phyloP scores from a whole-genome alignment of 2,888 invertebrate genomes.

The Blastobasis adustella region DNA sequence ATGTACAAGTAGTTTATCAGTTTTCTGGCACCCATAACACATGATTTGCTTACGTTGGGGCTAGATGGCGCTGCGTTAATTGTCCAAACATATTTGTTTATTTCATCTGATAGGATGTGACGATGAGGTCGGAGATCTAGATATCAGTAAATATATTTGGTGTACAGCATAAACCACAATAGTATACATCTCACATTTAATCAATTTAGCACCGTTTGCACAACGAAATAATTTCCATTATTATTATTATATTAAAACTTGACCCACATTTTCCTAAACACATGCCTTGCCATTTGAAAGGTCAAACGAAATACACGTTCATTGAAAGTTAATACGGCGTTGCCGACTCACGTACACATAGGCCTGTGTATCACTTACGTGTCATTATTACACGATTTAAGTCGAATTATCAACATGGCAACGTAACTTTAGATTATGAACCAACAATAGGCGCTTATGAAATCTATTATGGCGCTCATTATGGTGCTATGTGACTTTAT shows the following conservation, averaged over 20 bases:
- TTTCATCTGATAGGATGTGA: no score
- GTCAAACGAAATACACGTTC: conserved; percentile 33
- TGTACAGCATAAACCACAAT: no score
- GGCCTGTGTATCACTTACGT: conserved; percentile 6
- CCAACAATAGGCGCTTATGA: conserved; percentile 10
- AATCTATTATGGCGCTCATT: conserved; percentile 3
- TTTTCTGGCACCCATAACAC: no score
- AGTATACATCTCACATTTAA: no score
- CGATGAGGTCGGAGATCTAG: no score
- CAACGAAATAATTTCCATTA: background rate
- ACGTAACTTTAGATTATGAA: background rate
- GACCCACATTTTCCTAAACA: conserved; percentile 36
- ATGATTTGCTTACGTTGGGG: no score
- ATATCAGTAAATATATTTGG: no score
- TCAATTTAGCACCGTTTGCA: no score
- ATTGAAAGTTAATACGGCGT: conserved; percentile 32
- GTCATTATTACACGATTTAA: conserved; percentile 18
- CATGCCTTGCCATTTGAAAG: conserved; percentile 26
- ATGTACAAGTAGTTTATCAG: no score
- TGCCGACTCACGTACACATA: conserved; percentile 17
- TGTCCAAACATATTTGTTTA: no score
- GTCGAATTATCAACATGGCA: conserved; percentile 23
- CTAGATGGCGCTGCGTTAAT: no score
- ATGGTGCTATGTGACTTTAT: no score
- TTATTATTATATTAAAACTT: conserved; percentile 23